Base-by-base conservation (phyloP, 1,140 invertebrate species). In the Hycleus phaleratus region DNA sequence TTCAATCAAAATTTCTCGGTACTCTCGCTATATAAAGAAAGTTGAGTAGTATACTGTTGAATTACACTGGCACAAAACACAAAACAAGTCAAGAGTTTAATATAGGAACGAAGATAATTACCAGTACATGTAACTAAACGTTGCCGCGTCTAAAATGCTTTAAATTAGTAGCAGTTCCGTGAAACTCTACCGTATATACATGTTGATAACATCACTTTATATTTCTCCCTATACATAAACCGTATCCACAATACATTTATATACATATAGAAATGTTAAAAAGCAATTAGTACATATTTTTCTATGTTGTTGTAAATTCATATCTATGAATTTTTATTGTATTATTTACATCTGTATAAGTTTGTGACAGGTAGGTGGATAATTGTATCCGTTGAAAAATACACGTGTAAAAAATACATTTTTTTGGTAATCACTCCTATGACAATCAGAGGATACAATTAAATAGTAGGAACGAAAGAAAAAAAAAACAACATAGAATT, bases 161-260 rank as follows among this genome's bases (percentile, higher is more conserved):
- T 38, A 48, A 59, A 59, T 59, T 59, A 59, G 50, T 44, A 38
- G 50, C 51, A 48, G 50, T 54, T 59, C 51, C 51, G 46, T 59
- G 58, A 59, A 59, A 59, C 57, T 47, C 48, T 38, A 44, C 39
- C 4, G 32, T 32, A 32, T 32, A 32, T 32, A 18, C 18, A 32
- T 32, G 32, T 32, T 56, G 43, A 50, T 56, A 50, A 60, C 52
- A 60, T 55, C 48, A 26, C 39, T 44, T 43, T 50, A 50, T 56
- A 52, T 42, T 56, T 47, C 48, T 46, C 32, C 32, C 32, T 32
- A 32, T 32, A 32, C 7, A 32, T 5, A 32, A 32, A 32, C 32
- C 32, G 7, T 7, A 32, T 7, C 4, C 32, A 32, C 32, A 32
- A 32, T 7, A 32, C 32, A 32, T 32, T 4, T 50, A 56, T 49